phyloP scores from a whole-genome alignment of 2,113 vertebrate species.

The Grammomys dolichurus region DNA sequence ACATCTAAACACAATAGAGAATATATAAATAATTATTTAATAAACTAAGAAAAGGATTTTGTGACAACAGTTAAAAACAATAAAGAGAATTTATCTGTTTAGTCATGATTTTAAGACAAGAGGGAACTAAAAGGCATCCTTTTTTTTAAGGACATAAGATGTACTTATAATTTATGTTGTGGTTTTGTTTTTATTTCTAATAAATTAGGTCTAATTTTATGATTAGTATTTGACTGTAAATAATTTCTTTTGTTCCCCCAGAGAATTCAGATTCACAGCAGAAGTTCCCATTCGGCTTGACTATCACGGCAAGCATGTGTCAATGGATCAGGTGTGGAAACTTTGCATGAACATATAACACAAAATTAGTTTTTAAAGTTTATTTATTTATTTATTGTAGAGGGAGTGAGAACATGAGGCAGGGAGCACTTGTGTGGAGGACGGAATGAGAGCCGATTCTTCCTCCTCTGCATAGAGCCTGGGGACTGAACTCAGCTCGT shows the following conservation, averaged over 20 bases:
- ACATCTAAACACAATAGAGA: background rate
- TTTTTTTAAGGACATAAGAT: background rate
- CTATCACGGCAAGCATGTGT: conserved; percentile 98
- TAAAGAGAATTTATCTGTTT: background rate
- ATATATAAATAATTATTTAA: background rate
- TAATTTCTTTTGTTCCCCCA: conserved; percentile 76
- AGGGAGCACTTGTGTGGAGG: background rate
- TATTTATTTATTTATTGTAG: no score
- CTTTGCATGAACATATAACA: background rate
- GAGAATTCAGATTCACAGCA: conserved; percentile 98
- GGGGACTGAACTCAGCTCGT: background rate
- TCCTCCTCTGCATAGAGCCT: background rate
- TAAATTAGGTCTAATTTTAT: conserved; percentile 40
- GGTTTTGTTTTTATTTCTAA: conserved; percentile 47
- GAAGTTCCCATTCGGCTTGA: conserved; percentile 98
- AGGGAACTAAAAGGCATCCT: background rate
- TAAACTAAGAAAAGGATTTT: conserved; percentile 37
- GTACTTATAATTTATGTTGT: background rate
- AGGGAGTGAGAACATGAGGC: background rate
- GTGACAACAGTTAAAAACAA: background rate
- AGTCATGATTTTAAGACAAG: background rate
- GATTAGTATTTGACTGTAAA: background rate
- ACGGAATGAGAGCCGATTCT: no score
- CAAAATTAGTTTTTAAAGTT: background rate
- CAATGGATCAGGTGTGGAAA: conserved; percentile 93